Percentiles rank a stretch among this genome's conserved stretches.
Conservation (phyloP, 2,797 vertebrate genomes). For the Pseudotriccus pelzelni region DNA sequence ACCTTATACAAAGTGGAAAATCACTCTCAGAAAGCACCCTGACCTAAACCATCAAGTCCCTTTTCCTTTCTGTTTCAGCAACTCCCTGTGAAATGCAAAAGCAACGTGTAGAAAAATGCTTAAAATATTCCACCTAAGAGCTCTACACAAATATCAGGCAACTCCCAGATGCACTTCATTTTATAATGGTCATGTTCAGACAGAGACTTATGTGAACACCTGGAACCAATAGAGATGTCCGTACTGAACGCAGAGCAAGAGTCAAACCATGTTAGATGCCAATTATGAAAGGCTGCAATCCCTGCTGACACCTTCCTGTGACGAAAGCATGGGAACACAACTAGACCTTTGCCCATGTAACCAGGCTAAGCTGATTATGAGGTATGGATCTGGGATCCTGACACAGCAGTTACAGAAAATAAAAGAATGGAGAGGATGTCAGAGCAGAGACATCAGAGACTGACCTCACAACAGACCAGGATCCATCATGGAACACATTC, state of each 20-base stretch:
- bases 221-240: not conserved
- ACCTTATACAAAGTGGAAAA: not conserved
- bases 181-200: not conserved
- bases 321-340: not conserved
- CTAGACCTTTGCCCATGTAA: not conserved
- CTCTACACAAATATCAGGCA: not conserved
- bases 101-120: not conserved
- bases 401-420: not conserved
- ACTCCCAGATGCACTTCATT: not conserved
- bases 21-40: not conserved
- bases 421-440: not conserved
- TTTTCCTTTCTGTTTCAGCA: not conserved
- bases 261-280: not conserved
- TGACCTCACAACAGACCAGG: not conserved
- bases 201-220: not conserved
- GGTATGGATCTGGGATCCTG: not conserved
- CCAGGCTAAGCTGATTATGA: not conserved
- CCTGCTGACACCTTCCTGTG: rapidly evolving
- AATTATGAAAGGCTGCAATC: not conserved
- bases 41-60: not conserved
- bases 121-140: not conserved
- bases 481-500: rapidly evolving
- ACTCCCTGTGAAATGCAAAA: not conserved
- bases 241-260: not conserved
- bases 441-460: not conserved